Percentiles rank a stretch among this genome's conserved stretches.
phyloP scores from a whole-genome alignment of 2,113 vertebrate genomes.

The Gnathonemus echidnorhynchus region DNA sequence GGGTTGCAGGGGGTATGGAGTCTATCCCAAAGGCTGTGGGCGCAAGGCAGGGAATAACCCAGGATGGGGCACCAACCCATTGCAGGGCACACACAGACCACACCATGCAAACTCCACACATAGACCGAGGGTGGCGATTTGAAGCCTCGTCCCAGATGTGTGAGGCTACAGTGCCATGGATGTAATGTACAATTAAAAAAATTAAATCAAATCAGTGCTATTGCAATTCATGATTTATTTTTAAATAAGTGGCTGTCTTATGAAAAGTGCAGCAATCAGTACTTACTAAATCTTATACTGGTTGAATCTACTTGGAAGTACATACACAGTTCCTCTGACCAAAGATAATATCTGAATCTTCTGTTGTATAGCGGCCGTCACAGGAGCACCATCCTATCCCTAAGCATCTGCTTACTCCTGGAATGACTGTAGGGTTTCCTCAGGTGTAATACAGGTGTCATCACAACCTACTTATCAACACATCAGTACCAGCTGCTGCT shows the following conservation, averaged over 20 bases:
- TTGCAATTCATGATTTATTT: background rate
- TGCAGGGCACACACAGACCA: background rate
- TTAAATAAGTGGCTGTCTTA: background rate
- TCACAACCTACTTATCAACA: slow-evolving; percentile 31
- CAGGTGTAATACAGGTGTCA: background rate
- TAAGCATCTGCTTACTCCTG: slow-evolving; percentile 17
- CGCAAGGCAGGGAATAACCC: background rate
- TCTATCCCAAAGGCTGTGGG: background rate
- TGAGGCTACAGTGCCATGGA: background rate
- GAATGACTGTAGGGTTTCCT: slow-evolving; percentile 8
- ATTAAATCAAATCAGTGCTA: background rate
- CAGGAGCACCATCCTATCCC: slow-evolving; percentile 28
- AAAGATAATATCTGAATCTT: background rate
- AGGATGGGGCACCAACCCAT: background rate
- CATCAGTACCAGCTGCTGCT: slow-evolving; percentile 45
- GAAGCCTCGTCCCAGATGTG: background rate
- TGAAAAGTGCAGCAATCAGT: background rate
- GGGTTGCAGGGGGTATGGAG: background rate
- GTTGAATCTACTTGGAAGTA: background rate
- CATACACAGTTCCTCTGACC: background rate
- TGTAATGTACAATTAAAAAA: background rate
- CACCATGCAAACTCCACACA: background rate
- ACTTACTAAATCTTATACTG: background rate
- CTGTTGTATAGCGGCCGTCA: background rate
- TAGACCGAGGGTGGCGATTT: background rate